phyloP scores from a whole-genome alignment of 2,797 vertebrate genomes.

The Crax fasciolata region DNA sequence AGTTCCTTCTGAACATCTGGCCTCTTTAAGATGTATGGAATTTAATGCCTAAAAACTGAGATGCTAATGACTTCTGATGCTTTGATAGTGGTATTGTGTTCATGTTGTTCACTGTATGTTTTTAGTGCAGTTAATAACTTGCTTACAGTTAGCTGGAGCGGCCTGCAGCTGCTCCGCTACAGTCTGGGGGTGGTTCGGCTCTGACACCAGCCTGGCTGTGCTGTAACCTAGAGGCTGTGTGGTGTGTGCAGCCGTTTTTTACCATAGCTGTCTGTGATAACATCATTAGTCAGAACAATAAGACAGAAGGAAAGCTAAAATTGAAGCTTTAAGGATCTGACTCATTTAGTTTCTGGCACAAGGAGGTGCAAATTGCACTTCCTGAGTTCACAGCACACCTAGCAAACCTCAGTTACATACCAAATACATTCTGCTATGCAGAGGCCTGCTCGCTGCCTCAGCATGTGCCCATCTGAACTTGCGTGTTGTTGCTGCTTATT shows the following conservation, averaged over 20 bases:
- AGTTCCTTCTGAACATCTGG: not conserved
- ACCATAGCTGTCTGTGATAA: not conserved
- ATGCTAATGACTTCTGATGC: not conserved
- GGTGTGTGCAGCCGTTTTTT: constrained; percentile 1
- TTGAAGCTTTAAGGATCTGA: constrained; percentile 55
- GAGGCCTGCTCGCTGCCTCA: not conserved
- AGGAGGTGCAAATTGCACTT: constrained; percentile 55
- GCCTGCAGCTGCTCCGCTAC: constrained; percentile 1
- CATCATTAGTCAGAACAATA: constrained; percentile 66
- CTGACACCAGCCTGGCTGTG: not conserved
- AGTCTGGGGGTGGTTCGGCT: not conserved
- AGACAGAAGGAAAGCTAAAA: constrained; percentile 56
- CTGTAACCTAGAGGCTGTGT: not conserved
- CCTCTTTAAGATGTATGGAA: not conserved
- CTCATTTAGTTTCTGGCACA: constrained; percentile 31
- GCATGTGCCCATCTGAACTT: not conserved
- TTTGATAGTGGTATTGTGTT: not conserved
- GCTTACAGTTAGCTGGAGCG: not conserved
- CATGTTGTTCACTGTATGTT: not conserved
- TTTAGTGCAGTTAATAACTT: not conserved
- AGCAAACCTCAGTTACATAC: not conserved
- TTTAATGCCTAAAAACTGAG: not conserved
- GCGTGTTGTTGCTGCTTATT: not conserved
- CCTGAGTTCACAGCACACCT: not conserved
- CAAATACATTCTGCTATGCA: not conserved